These are phyloP conservation scores for Epinephelus fuscoguttatus DNA, from an alignment of 2,113 vertebrate species.

Conservation along the genomic window DNA sequence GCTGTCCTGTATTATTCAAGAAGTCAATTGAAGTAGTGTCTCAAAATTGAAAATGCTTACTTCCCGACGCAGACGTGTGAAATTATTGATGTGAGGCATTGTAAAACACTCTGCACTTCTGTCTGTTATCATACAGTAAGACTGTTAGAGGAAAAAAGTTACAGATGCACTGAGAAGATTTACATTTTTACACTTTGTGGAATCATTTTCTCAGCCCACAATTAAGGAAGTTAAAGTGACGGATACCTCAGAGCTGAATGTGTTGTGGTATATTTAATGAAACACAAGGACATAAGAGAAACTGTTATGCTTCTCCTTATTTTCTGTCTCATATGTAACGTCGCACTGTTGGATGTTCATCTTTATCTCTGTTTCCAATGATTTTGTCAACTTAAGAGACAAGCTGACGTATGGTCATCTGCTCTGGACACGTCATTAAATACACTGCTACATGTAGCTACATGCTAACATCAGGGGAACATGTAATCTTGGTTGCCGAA, in stretches of 20 bases:
- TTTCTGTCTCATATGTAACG: too few relatives aligned
- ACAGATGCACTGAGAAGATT: slow-evolving; percentile 11
- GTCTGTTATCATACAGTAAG: slow-evolving; percentile 60
- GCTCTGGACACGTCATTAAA: too few relatives aligned
- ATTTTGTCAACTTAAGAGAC: too few relatives aligned
- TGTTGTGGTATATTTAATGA: not conserved
- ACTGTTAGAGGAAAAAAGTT: slow-evolving; percentile 50
- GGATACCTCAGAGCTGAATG: not conserved
- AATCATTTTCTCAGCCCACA: not conserved
- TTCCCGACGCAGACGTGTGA: slow-evolving; percentile 56
- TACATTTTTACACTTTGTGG: slow-evolving; percentile 25
- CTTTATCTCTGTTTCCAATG: too few relatives aligned
- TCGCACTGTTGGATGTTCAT: too few relatives aligned
- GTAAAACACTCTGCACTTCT: slow-evolving; percentile 49
- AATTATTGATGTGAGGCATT: slow-evolving; percentile 77
- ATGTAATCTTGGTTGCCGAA: too few relatives aligned
- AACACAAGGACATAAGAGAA: not conserved
- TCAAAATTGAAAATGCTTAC: slow-evolving; percentile 71
- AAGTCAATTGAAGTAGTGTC: slow-evolving; percentile 69
- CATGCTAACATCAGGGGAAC: too few relatives aligned
- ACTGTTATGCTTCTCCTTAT: too few relatives aligned
- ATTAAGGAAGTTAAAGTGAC: not conserved
- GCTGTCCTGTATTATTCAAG: slow-evolving; percentile 78
- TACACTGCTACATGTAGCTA: too few relatives aligned
- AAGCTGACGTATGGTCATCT: too few relatives aligned